Base-by-base conservation (phyloP, 2,888 invertebrate genomes). In the Trachelus tabidus region DNA sequence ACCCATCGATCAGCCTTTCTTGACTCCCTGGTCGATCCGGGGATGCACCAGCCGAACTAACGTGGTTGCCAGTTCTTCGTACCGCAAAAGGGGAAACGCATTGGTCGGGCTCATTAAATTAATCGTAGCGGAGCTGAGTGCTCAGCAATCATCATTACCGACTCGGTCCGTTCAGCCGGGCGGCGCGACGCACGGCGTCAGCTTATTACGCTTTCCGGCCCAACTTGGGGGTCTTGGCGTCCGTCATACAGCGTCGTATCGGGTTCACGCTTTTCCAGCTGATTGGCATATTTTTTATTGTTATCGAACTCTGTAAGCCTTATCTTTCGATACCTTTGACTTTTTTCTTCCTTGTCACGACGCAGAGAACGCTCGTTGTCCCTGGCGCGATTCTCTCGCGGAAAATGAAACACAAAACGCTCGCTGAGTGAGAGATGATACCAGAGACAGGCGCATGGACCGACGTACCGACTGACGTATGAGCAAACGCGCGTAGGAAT, bases 401-500 rank as follows among this genome's bases (percentile, higher is more conserved):
- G 68, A 75, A 77, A 56, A 23, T 56, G 56, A 56, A 12, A 40
- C 11, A 37, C 15, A 69, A n/a, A 69, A 56, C 56, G 56, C 56
- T 56, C 23, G 23, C 56, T 56, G 34, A 34, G 23, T 30, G 69
- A 68, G 69, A 68, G 75, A 34, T 35, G 77, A 69, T 69, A 69
- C 75, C 69, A 77, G 73, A 37, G 30, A 71, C 69, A 34, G 30
- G 69, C 31, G 75, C 30, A 40, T 68, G 75, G 56, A 77, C 75
- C 34, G 69, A 75, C 69, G 75, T 9, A 56, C 75, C 75, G 75
- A 77, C 69, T 37, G 77, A 77, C 69, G 34, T 31, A 77, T 34
- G 78, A 68, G 73, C 85, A 81, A 83, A 83, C 85, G 81, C 84
- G 83, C 86, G 85, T 81, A 88, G 86, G 89, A 89, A 89, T 89